phyloP scores from a whole-genome alignment of 2,113 vertebrate species.

The Bostrychus sinensis region DNA sequence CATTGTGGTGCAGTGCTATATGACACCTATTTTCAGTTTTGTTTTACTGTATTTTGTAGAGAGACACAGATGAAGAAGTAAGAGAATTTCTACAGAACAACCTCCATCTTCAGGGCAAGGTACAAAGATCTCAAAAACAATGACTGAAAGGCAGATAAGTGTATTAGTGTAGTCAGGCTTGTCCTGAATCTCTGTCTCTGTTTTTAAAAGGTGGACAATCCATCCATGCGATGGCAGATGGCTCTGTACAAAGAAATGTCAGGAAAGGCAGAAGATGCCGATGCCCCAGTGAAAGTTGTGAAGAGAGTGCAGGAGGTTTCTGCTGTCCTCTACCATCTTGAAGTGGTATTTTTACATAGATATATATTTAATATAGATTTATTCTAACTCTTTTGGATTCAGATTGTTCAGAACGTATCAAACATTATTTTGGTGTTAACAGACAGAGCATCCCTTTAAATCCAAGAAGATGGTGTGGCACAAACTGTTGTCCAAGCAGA shows the following conservation, averaged over 20 bases:
- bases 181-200: conserved; percentile 13
- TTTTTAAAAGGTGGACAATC: conserved; percentile 85
- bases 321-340: conserved; percentile 90
- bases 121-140: conserved; percentile 48
- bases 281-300: conserved; percentile 88
- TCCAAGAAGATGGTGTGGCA: conserved; percentile 97
- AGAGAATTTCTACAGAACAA: conserved; percentile 91
- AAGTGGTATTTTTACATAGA: no score
- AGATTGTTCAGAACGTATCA: not conserved
- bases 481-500: conserved; percentile 93
- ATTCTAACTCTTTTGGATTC: no score
- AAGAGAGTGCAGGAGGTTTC: conserved; percentile 92
- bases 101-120: conserved; percentile 94
- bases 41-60: conserved; percentile 74
- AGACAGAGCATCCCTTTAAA: conserved; percentile 93
- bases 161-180: not conserved
- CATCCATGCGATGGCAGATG: conserved; percentile 95
- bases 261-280: conserved; percentile 89
- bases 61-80: conserved; percentile 96
- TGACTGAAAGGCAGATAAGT: not conserved
- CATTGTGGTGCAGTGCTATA: no score
- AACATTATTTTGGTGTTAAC: not conserved
- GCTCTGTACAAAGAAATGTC: conserved; percentile 89
- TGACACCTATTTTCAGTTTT: conserved; percentile 1
- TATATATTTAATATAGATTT: no score